Conservation (phyloP, 2,113 vertebrate genomes). For the Lathamus discolor region DNA sequence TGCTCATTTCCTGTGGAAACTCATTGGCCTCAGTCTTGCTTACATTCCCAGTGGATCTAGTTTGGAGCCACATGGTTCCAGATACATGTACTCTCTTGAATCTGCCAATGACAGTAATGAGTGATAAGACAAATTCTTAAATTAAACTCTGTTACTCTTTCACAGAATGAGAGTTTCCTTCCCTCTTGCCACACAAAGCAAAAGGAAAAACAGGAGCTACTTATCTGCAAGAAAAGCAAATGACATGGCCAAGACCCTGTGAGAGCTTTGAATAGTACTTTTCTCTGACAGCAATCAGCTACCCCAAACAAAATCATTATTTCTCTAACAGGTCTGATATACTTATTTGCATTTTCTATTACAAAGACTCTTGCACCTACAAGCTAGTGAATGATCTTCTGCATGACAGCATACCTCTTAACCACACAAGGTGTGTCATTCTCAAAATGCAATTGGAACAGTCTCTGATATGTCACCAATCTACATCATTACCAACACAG, state of each 20-base stretch:
- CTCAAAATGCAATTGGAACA: not conserved
- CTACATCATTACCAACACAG: not conserved
- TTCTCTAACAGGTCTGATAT: not conserved
- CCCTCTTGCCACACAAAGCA: not conserved
- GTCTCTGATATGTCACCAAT: not conserved
- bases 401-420: not conserved
- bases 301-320: not conserved
- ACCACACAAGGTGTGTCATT: fast-evolving
- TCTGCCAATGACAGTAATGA: not conserved
- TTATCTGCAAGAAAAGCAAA: not conserved
- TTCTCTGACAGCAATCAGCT: not conserved
- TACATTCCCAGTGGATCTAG: not conserved
- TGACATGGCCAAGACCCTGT: not conserved
- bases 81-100: not conserved
- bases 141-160: not conserved
- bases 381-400: not conserved
- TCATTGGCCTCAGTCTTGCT: not conserved
- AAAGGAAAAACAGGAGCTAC: not conserved
- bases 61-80: not conserved
- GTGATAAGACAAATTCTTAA: not conserved
- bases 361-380: not conserved
- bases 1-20: not conserved
- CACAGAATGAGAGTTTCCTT: not conserved
- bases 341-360: not conserved
- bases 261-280: not conserved